Conservation (phyloP, 2,797 vertebrate genomes). For the Mus caroli region DNA sequence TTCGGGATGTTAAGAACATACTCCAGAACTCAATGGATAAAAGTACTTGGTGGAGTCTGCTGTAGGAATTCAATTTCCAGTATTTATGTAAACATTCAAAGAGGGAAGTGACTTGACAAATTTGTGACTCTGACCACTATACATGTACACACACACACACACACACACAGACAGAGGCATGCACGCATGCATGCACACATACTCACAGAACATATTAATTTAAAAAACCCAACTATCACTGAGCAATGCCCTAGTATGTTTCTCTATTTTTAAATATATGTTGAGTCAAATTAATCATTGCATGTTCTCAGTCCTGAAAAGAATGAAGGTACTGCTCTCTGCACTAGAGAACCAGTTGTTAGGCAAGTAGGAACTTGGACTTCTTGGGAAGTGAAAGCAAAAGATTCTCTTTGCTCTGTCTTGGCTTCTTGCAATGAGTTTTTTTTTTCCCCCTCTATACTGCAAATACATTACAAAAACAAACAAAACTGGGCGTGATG, state of each 20-base stretch:
- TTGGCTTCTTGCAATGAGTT: background rate
- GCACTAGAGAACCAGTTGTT: background rate
- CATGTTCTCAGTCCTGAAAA: accelerated
- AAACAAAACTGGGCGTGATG: too few relatives aligned
- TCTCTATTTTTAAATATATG: background rate
- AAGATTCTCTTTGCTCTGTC: background rate
- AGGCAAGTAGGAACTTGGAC: background rate
- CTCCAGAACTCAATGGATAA: background rate
- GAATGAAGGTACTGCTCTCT: background rate
- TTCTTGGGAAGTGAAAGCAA: background rate
- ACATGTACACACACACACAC: background rate
- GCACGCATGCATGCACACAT: background rate
- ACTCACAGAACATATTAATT: background rate
- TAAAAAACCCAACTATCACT: background rate
- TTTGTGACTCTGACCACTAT: background rate
- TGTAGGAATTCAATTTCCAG: background rate
- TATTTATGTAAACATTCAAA: background rate
- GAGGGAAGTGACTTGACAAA: background rate
- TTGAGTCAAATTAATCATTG: background rate
- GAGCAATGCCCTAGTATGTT: too few relatives aligned
- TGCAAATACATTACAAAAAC: background rate
- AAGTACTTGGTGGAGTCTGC: background rate
- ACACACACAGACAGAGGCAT: background rate
- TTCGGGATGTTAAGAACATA: background rate
- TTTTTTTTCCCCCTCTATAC: background rate